Evolutionary conservation across 2,797 vertebrate species (phyloP), one percentile per base, ranked within the genome.

Genomic region (Orientallactaga sibirica): DNA sequence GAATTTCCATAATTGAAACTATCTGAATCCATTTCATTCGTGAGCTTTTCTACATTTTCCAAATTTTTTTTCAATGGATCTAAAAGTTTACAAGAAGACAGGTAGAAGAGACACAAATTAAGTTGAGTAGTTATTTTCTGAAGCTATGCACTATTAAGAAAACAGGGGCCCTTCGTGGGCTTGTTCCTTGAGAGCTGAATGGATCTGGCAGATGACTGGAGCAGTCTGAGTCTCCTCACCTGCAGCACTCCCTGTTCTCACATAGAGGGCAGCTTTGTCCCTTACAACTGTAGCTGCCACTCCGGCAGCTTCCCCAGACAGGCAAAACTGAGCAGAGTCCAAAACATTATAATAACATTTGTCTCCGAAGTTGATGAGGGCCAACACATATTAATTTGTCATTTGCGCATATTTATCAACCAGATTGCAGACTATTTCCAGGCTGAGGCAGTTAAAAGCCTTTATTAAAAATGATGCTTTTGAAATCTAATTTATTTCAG

Each of bases 341-440:
- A 98, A 97, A 97, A 95, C 80, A 96, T 96, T 98, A 94, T 95
- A 97, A 97, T 95, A 98, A 97, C 95, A 97, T 97, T 98, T 98
- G 95, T 97, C 94, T 94, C 94, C 2, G 18, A 96, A 97, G 96
- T 75, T 97, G 97, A 97, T 94, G 97, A 97, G 92, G 97, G 93
- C 96, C 96, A 98, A 95, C 92, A 97, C 95, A 86, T 97, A 98
- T 97, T 98, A 98, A 97, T 98, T 98, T 97, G 95, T 98, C 96
- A 97, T 97, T 98, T 96, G 86, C 94, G 52, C 71, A 82, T 98
- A 98, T 98, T 98, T 98, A 95, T 98, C 96, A 97, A 96, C 4
- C 92, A 97, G 95, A 97, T 98, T 98, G 84, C 94, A 96, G 90
- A 94, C 88, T 96, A 92, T 97, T 98, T 92, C 88, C 95, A 96